These are phyloP conservation scores for Galaxea fascicularis DNA, from an alignment of 92 coral and sea anemone genomes.

Conservation along the genomic window DNA sequence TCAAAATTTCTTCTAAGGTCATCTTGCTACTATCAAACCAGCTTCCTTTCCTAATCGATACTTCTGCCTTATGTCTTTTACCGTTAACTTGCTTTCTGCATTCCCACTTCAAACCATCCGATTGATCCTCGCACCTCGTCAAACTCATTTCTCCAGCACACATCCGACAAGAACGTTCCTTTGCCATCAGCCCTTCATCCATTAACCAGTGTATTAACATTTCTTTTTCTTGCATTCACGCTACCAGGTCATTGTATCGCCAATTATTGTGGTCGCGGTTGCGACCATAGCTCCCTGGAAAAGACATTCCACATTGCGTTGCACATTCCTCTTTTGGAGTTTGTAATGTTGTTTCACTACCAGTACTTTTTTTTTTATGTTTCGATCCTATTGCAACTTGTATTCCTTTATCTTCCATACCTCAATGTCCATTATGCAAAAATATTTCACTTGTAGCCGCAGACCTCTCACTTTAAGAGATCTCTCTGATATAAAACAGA, in stretches of 20 bases:
- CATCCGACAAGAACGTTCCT: slow-evolving; percentile 2
- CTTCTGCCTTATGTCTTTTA: slow-evolving; percentile 60
- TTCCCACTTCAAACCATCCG: slow-evolving; percentile 67
- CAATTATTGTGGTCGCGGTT: background rate
- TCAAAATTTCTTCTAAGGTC: slow-evolving; percentile 73
- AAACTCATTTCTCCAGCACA: slow-evolving; percentile 56
- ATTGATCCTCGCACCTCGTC: slow-evolving; percentile 56
- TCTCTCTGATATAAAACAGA: too few species aligned
- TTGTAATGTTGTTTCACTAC: too few species aligned
- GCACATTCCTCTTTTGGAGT: background rate
- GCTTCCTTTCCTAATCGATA: slow-evolving; percentile 62
- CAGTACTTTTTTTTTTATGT: too few species aligned
- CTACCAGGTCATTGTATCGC: background rate
- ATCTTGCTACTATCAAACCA: slow-evolving; percentile 74
- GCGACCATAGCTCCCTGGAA: background rate
- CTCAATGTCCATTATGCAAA: too few species aligned
- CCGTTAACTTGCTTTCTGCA: slow-evolving; percentile 48
- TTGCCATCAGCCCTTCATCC: slow-evolving; percentile 7
- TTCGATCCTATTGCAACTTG: too few species aligned
- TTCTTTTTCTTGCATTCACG: background rate
- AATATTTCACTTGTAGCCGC: too few species aligned
- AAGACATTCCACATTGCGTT: background rate
- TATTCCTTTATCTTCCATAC: too few species aligned
- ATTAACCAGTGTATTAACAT: slow-evolving; percentile 8
- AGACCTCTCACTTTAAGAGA: too few species aligned